A percentile compares a stretch with the other conserved stretches of the same genome.
Evolutionary conservation across 64 coral and sea anemone species (phyloP).

Genomic region (Stichodactyla helianthus): DNA sequence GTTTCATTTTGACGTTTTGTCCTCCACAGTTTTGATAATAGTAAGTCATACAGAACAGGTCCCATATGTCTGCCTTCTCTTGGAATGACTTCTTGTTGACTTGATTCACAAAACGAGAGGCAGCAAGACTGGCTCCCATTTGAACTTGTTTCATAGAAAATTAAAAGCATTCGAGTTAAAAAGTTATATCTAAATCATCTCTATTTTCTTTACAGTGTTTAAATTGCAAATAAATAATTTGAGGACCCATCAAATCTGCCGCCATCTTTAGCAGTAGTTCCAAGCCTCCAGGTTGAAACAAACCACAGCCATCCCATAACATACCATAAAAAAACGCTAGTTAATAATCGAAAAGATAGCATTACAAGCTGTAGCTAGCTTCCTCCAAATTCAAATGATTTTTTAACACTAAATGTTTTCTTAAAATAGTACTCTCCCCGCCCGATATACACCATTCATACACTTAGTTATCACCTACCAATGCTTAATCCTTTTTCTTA

Average conservation of each 20-base stretch:
- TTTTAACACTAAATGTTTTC: too few relatives aligned
- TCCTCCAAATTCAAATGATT: too few relatives aligned
- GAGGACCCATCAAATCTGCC: neutral
- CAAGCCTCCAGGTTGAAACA: neutral
- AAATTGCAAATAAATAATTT: too few relatives aligned
- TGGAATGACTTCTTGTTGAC: constrained; percentile 18
- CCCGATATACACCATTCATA: too few relatives aligned
- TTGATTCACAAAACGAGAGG: neutral
- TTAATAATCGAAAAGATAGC: too few relatives aligned
- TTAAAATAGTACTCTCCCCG: too few relatives aligned
- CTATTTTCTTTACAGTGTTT: too few relatives aligned
- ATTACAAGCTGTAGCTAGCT: too few relatives aligned
- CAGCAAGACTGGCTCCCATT: constrained; percentile 20
- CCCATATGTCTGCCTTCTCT: constrained; percentile 9
- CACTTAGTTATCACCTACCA: too few relatives aligned
- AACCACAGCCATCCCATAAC: neutral
- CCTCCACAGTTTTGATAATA: constrained; percentile 29
- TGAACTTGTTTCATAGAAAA: neutral
- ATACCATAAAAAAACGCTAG: too few relatives aligned
- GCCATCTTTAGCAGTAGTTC: neutral
- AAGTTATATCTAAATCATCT: neutral
- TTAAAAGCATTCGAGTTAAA: neutral
- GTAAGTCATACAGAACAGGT: constrained; percentile 27
- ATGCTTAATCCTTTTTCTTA: too few relatives aligned
- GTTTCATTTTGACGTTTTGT: constrained; percentile 11